Conservation (phyloP, 2,888 invertebrate species). For the Shargacucullia verbasci region DNA sequence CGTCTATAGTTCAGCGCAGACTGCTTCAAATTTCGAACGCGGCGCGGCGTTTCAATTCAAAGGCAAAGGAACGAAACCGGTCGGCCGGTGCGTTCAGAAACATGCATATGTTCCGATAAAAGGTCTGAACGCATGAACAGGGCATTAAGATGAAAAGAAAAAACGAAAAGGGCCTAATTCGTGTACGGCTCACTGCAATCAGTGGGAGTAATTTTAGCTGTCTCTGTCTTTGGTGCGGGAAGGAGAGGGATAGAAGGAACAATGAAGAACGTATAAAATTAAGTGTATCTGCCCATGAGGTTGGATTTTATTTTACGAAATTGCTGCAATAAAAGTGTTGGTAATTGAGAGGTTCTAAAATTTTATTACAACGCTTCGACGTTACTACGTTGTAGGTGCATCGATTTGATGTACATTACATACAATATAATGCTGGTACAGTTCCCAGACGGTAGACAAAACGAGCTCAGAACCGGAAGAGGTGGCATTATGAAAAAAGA, state of each 20-base stretch:
- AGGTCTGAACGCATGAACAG: constrained; percentile 85
- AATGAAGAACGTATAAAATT: constrained; percentile 82
- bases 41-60: constrained; percentile 80
- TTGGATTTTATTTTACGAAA: constrained; percentile 83
- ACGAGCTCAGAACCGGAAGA: constrained; percentile 1
- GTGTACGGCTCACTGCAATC: constrained; percentile 87
- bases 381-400: constrained; percentile 40
- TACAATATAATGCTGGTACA: constrained; percentile 5
- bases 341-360: constrained; percentile 81
- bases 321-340: constrained; percentile 84
- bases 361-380: constrained; percentile 68
- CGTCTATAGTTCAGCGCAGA: constrained; percentile 68
- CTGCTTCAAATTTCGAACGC: constrained; percentile 77
- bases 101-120: constrained; percentile 87
- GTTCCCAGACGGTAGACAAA: constrained; percentile 3
- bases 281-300: constrained; percentile 82
- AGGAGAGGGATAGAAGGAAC: constrained; percentile 67
- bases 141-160: constrained; percentile 82
- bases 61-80: constrained; percentile 84
- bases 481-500: not conserved
- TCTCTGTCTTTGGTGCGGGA: constrained; percentile 65
- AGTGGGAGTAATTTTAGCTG: constrained; percentile 82
- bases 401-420: constrained; percentile 25
- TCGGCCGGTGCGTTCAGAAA: constrained; percentile 81
- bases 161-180: constrained; percentile 85